A percentile compares a stretch with the other conserved stretches of the same genome.
These are phyloP conservation scores for Eubucco bourcierii DNA, from an alignment of 2,113 vertebrate species.

Conservation along the genomic window DNA sequence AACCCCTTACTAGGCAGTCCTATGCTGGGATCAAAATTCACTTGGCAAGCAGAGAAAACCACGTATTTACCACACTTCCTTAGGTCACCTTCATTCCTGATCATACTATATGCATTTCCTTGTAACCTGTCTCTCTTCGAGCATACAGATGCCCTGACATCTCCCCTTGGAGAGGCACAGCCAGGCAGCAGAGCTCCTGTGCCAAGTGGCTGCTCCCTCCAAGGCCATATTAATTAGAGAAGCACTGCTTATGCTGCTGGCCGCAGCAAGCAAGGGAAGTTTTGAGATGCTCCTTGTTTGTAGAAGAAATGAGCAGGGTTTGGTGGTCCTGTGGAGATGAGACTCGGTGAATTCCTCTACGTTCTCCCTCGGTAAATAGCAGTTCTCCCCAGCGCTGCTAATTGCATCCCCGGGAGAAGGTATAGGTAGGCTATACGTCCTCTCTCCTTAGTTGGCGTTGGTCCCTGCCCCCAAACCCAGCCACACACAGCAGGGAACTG, in stretches of 20 bases:
- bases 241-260: background rate
- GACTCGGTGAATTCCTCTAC: background rate
- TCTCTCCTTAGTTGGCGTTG: background rate
- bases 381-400: background rate
- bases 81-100: conserved; percentile 39
- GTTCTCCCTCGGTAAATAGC: background rate
- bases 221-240: background rate
- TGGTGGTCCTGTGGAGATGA: background rate
- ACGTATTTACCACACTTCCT: background rate
- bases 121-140: conserved; percentile 22
- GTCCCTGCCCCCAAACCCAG: background rate
- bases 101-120: background rate
- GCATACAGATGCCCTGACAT: background rate
- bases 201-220: background rate
- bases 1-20: background rate
- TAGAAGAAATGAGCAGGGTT: background rate
- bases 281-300: accelerated
- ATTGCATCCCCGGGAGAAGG: background rate
- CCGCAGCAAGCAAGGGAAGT: background rate
- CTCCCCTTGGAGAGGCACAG: background rate
- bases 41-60: conserved; percentile 44
- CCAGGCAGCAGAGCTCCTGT: background rate
- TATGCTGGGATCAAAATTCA: conserved; percentile 43
- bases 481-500: accelerated
- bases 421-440: accelerated